Evolutionary conservation across 2,797 vertebrate genomes (phyloP), one percentile per base, ranked within the genome.

Genomic region (Sebastes alutus): DNA sequence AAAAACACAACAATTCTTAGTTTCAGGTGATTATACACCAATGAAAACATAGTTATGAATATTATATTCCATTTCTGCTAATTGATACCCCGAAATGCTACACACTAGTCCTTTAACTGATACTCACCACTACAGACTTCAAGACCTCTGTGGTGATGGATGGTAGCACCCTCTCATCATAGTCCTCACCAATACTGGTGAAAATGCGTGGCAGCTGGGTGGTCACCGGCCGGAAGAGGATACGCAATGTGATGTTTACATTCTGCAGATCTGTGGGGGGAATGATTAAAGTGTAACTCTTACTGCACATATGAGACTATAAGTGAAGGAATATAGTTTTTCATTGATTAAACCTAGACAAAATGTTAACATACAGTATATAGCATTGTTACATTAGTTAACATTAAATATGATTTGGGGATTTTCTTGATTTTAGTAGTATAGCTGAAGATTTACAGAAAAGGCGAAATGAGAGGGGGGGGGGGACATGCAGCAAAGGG

Each of bases 61-160:
- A 42, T 42, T 16, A 42, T 42, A 42, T 42, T 46, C 42, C 42
- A 46, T 46, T 46, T 18, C 16, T 46, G 16, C 42, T 46, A 18
- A 46, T 46, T 18, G 42, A 46, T 18, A 3, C 42, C 42, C 42
- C 0, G 16, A 18, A 46, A 18, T 18, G 42, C 42, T 46, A 46
- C 42, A 46, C 42, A 46, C 42, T 46, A 16, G 42, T 14, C 42
- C 42, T 46, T 46, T 56, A 7, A 7, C 5, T 11, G 9, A 70
- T 35, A 95, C 98, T 95, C 86, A 99, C 99, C 96, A 99, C 99
- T 52, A 99, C 98, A 0, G 98, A 95, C 90, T 99, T 99, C 74
- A 99, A 96, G 91, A 99, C 98, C 92, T 99, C 98, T 0, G 97
- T 99, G 56, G 98, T 99, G 94, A 99, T 99, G 23, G 98, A 99